Percentiles rank a stretch among this genome's conserved stretches.
phyloP scores from a whole-genome alignment of 2,888 invertebrate species.

The Globia sparganii region DNA sequence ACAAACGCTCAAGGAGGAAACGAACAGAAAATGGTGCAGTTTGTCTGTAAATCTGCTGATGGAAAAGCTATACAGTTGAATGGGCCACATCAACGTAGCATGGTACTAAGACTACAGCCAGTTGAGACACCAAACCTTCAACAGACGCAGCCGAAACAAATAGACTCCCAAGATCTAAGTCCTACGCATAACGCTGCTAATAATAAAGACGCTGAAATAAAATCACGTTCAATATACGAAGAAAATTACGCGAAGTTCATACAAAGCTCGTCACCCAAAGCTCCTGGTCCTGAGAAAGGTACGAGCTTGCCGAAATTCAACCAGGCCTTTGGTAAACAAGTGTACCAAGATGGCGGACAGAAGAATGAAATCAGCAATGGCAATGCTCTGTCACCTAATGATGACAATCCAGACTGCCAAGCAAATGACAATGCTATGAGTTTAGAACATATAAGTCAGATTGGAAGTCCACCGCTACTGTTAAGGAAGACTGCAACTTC shows the following conservation, averaged over 20 bases:
- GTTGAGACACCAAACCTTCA: slow-evolving; percentile 82
- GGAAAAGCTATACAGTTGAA: slow-evolving; percentile 91
- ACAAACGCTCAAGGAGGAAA: slow-evolving; percentile 86
- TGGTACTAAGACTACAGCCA: slow-evolving; percentile 87
- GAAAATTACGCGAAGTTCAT: slow-evolving; percentile 90
- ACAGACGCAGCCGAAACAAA: slow-evolving; percentile 70
- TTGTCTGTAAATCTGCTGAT: slow-evolving; percentile 92
- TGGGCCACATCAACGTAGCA: slow-evolving; percentile 88
- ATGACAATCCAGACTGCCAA: slow-evolving; percentile 78
- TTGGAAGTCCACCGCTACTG: slow-evolving; percentile 83
- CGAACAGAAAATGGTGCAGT: slow-evolving; percentile 91
- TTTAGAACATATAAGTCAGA: slow-evolving; percentile 82
- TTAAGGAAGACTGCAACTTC: slow-evolving; percentile 80
- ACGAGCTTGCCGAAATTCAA: slow-evolving; percentile 93
- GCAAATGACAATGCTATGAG: slow-evolving; percentile 80
- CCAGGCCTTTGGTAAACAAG: slow-evolving; percentile 94
- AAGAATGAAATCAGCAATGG: slow-evolving; percentile 78
- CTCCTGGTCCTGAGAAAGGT: slow-evolving; percentile 81
- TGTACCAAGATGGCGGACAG: slow-evolving; percentile 88
- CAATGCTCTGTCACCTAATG: slow-evolving; percentile 70
- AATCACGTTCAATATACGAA: slow-evolving; percentile 89
- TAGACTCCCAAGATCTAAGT: slow-evolving; percentile 78
- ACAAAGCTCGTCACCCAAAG: slow-evolving; percentile 83
- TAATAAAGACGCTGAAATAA: slow-evolving; percentile 85
- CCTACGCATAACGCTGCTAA: slow-evolving; percentile 69